These are phyloP conservation scores for Capreolus pygargus DNA, from an alignment of 2,113 vertebrate genomes.

Conservation along the genomic window DNA sequence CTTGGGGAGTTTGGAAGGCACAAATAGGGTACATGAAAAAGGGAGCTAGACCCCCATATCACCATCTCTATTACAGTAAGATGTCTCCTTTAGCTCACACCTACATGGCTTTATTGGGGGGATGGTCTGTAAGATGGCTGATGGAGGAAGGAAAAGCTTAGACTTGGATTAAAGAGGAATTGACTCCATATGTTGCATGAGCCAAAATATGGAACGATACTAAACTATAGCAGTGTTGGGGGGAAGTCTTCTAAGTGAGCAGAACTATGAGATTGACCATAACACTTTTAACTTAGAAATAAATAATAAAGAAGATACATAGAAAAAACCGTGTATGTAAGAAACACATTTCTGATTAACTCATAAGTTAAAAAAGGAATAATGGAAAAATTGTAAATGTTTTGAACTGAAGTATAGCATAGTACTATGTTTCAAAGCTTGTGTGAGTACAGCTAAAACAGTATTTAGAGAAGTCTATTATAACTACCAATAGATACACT, in stretches of 20 bases:
- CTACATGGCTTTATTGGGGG: background rate
- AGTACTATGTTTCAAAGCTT: background rate
- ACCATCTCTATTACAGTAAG: background rate
- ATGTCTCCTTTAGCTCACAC: background rate
- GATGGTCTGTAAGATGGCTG: background rate
- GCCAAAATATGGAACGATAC: background rate
- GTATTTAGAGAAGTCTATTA: background rate
- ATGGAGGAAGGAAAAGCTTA: background rate
- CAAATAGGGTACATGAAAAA: background rate
- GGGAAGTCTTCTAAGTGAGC: background rate
- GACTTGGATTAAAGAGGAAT: background rate
- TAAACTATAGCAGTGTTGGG: background rate
- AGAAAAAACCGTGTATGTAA: background rate
- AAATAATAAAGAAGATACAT: background rate
- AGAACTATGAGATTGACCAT: background rate
- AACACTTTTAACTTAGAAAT: background rate
- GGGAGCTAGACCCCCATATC: background rate
- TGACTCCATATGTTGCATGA: background rate
- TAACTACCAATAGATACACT: background rate
- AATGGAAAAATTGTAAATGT: background rate
- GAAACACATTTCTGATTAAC: background rate
- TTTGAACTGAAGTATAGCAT: background rate
- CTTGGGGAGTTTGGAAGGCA: background rate
- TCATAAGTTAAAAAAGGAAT: background rate
- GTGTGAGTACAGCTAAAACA: background rate